Conservation (phyloP, 1,140 invertebrate species). For the Leptinotarsa undecemlineata region DNA sequence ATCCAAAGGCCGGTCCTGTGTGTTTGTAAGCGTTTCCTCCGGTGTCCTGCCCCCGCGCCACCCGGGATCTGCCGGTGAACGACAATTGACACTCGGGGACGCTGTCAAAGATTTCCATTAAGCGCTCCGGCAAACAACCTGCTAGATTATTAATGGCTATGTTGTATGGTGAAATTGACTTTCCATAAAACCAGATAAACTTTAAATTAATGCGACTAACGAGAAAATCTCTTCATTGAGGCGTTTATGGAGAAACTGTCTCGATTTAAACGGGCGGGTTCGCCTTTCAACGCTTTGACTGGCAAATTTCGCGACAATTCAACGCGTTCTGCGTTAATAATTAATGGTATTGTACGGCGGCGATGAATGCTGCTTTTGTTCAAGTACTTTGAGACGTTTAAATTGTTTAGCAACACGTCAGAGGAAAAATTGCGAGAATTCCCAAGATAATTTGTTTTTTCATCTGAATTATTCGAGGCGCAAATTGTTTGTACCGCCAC, state of each 20-base stretch:
- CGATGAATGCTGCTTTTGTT: conserved; percentile 20
- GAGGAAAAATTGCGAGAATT: background rate
- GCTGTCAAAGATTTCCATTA: conserved; percentile 43
- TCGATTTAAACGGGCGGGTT: conserved; percentile 13
- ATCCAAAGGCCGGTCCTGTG: conserved; percentile 34
- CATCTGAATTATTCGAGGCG: too few species aligned
- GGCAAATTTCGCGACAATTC: conserved; percentile 21
- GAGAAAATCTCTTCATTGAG: conserved; percentile 31
- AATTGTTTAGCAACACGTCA: conserved; percentile 1
- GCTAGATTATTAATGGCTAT: conserved; percentile 40
- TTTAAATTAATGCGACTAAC: conserved; percentile 30
- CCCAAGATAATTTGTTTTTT: background rate
- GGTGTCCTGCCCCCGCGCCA: background rate
- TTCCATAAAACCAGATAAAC: conserved; percentile 39
- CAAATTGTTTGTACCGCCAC: too few species aligned
- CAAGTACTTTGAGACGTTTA: conserved; percentile 12
- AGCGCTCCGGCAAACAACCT: conserved; percentile 40
- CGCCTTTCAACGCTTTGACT: conserved; percentile 18
- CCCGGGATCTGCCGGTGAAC: conserved; percentile 19
- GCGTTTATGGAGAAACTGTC: conserved; percentile 23
- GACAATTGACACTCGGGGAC: conserved; percentile 34
- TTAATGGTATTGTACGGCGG: conserved; percentile 20
- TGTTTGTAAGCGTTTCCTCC: conserved; percentile 7
- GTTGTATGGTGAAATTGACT: conserved; percentile 42
- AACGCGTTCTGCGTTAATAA: conserved; percentile 10